phyloP scores from a whole-genome alignment of 1,140 invertebrate genomes.

The Vanessa tameamea region DNA sequence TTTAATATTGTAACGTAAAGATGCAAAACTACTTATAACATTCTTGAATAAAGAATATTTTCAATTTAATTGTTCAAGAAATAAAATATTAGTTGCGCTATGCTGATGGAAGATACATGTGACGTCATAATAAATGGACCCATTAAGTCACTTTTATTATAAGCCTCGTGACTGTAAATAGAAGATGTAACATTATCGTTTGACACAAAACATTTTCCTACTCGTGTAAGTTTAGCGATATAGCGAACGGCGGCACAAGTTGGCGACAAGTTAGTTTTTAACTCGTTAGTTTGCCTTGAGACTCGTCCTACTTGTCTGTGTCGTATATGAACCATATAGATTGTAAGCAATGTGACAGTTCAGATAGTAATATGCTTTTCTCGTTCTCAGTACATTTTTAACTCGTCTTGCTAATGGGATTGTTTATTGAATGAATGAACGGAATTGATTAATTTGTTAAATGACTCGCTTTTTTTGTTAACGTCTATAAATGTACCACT shows the following conservation, averaged over 20 bases:
- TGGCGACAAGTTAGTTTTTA: constrained; percentile 34
- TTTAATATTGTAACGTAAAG: too few relatives aligned
- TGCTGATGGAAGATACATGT: too few relatives aligned
- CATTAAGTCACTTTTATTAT: neutral
- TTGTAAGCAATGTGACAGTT: constrained; percentile 15
- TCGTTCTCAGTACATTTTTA: neutral
- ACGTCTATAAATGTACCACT: too few relatives aligned
- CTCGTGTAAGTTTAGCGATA: constrained; percentile 26
- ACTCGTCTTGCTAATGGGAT: too few relatives aligned
- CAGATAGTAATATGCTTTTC: constrained; percentile 5
- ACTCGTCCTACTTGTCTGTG: constrained; percentile 15
- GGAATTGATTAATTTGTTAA: too few relatives aligned
- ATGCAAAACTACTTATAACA: too few relatives aligned
- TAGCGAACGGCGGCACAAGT: constrained; percentile 24
- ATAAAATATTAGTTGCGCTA: too few relatives aligned
- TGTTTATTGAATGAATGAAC: too few relatives aligned
- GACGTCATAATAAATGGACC: too few relatives aligned
- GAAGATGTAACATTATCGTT: constrained; percentile 8
- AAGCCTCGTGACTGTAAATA: neutral
- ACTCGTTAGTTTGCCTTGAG: constrained; percentile 28
- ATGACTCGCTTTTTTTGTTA: too few relatives aligned
- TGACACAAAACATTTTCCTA: constrained; percentile 20
- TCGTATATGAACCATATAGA: constrained; percentile 13
- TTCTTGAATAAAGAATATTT: too few relatives aligned
- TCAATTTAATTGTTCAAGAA: too few relatives aligned